Conservation (phyloP, 2,888 invertebrate genomes). For the Brachyptera putata region DNA sequence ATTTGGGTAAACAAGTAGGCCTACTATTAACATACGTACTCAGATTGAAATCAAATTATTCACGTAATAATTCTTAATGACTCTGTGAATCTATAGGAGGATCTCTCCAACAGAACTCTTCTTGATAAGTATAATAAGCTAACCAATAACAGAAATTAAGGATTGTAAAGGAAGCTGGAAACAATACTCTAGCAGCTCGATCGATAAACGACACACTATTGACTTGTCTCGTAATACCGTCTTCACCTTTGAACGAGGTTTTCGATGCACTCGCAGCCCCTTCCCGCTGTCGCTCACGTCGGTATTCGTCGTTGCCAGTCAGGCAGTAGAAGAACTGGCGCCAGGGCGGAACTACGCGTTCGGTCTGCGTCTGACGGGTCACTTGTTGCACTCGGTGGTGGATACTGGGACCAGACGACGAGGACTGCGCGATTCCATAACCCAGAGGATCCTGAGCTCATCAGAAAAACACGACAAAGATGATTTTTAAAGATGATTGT, state of each 20-base stretch:
- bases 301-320: conserved; percentile 40
- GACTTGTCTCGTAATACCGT: conserved; percentile 62
- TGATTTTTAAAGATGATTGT: too few species aligned
- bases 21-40: neutral
- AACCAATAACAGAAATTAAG: conserved; percentile 90
- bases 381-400: conserved; percentile 50
- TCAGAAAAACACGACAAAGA: neutral
- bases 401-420: conserved; percentile 15
- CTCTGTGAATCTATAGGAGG: conserved; percentile 23
- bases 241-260: conserved; percentile 11
- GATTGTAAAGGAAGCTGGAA: conserved; percentile 80
- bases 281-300: conserved; percentile 67
- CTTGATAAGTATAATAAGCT: conserved; percentile 72
- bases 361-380: conserved; percentile 81
- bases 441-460: conserved; percentile 34
- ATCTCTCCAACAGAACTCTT: conserved; percentile 45
- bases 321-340: conserved; percentile 76
- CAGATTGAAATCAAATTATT: too few species aligned
- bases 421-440: conserved; percentile 25
- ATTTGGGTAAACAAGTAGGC: too few species aligned
- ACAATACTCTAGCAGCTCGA: conserved; percentile 71
- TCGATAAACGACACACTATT: conserved; percentile 87
- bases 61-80: conserved; percentile 5
- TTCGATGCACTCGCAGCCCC: conserved; percentile 48
- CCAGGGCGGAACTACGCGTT: conserved; percentile 69